These are phyloP conservation scores for Saxidomus purpurata DNA, from an alignment of 1,140 invertebrate species.

Conservation along the genomic window DNA sequence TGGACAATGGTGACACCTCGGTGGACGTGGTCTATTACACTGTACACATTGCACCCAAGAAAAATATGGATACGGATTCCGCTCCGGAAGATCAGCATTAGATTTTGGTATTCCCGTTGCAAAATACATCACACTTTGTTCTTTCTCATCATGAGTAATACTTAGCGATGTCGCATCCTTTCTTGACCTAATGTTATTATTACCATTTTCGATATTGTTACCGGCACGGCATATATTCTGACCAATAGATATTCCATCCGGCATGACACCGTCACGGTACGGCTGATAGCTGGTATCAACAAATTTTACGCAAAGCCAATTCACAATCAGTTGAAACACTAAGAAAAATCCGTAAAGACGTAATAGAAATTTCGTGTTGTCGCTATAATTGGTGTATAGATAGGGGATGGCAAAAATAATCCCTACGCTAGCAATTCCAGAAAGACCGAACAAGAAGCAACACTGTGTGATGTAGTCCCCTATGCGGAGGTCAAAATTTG, in stretches of 20 bases:
- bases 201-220: neutral
- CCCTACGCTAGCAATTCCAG: constrained; percentile 35
- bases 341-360: constrained; percentile 61
- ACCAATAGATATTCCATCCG: neutral
- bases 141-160: neutral
- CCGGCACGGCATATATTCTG: constrained; percentile 8
- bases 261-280: constrained; percentile 44
- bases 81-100: constrained; percentile 4
- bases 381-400: neutral
- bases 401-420: constrained; percentile 20
- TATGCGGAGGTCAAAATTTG: neutral
- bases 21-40: constrained; percentile 72
- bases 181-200: neutral
- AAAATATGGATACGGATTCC: constrained; percentile 72
- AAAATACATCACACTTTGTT: constrained; percentile 37
- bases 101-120: constrained; percentile 24
- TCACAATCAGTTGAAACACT: constrained; percentile 68
- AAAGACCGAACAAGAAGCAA: constrained; percentile 11
- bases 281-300: constrained; percentile 68
- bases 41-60: constrained; percentile 74
- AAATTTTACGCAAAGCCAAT: constrained; percentile 74
- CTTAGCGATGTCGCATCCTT: constrained; percentile 1
- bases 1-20: constrained; percentile 79
- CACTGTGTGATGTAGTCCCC: neutral
- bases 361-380: neutral